Conservation (phyloP, 2,888 invertebrate genomes). For the Nymphalis urticae region DNA sequence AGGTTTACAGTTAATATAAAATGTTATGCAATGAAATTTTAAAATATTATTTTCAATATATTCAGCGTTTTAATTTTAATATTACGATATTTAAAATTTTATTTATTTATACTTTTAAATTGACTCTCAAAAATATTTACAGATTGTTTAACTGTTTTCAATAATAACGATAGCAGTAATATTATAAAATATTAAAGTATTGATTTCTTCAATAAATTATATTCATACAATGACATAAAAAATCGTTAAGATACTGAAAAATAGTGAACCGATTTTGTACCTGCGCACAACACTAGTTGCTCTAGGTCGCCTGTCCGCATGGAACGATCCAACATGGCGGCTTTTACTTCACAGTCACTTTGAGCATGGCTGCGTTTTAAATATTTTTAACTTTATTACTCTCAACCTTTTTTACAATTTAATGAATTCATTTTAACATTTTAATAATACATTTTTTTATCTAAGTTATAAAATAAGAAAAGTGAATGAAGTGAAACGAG, state of each 20-base stretch:
- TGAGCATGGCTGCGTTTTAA: slow-evolving; percentile 68
- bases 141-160: too few species aligned
- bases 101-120: too few species aligned
- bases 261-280: slow-evolving; percentile 48
- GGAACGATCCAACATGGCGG: slow-evolving; percentile 76
- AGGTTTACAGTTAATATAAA: too few species aligned
- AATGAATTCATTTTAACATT: slow-evolving; percentile 54
- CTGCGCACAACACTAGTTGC: slow-evolving; percentile 73
- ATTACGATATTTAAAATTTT: too few species aligned
- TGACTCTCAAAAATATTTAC: too few species aligned
- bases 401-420: slow-evolving; percentile 55
- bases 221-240: neutral
- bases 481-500: slow-evolving; percentile 66
- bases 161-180: too few species aligned
- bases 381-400: slow-evolving; percentile 57
- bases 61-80: too few species aligned
- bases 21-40: too few species aligned
- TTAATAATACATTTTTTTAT: slow-evolving; percentile 56
- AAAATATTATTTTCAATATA: too few species aligned
- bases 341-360: slow-evolving; percentile 71
- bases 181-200: too few species aligned
- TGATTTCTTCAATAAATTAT: neutral
- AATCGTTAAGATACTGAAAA: slow-evolving; percentile 20
- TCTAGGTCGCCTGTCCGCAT: slow-evolving; percentile 63
- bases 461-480: slow-evolving; percentile 64